Conservation (phyloP, 1,140 invertebrate species). For the Linepithema humile region DNA sequence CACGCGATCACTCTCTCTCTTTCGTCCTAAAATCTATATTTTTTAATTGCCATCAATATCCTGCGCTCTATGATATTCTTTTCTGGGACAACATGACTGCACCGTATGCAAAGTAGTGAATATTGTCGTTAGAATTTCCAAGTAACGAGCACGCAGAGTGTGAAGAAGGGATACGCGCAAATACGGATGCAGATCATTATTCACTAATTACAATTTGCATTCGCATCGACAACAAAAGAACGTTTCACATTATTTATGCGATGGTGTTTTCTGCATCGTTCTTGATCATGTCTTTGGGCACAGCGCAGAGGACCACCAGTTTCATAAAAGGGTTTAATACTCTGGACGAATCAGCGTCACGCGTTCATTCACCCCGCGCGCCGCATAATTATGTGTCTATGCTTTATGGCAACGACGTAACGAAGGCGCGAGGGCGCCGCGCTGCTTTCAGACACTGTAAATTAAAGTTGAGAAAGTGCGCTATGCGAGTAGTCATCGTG, state of each 20-base stretch:
- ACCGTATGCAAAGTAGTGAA: neutral
- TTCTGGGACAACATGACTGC: neutral
- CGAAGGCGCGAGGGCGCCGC: constrained; percentile 52
- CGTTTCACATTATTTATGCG: neutral
- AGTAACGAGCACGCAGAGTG: no score
- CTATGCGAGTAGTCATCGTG: constrained; percentile 73
- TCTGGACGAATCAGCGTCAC: constrained; percentile 61
- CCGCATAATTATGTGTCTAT: constrained; percentile 77
- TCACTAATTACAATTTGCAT: neutral
- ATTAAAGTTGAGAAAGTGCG: constrained; percentile 78
- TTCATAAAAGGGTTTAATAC: constrained; percentile 63
- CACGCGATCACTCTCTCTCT: neutral
- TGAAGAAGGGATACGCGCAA: no score
- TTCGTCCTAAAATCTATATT: neutral
- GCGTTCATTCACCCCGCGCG: constrained; percentile 63
- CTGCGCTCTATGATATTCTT: neutral
- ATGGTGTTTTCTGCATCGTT: neutral
- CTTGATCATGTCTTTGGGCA: neutral
- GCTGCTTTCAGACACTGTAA: constrained; percentile 74
- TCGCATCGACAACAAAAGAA: neutral
- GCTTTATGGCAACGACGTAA: constrained; percentile 72
- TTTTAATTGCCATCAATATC: constrained; percentile 2
- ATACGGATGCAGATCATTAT: neutral
- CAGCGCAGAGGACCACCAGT: neutral
- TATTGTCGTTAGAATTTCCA: neutral